Conservation (phyloP, 2,113 vertebrate genomes). For the Puntigrus tetrazona region DNA sequence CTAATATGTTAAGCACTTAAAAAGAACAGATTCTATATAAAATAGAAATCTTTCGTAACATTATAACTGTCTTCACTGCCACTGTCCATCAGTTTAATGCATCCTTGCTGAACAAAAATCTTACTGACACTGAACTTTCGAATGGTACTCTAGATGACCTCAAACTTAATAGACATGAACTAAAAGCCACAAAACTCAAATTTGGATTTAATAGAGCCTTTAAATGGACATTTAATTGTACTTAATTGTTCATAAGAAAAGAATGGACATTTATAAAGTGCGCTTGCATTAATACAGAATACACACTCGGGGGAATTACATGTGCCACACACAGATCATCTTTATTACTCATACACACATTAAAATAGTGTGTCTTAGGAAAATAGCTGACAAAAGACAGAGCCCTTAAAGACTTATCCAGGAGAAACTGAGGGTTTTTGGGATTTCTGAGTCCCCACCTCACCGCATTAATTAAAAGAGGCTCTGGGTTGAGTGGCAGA, state of each 20-base stretch:
- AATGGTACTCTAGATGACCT: background rate
- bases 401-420: conserved; percentile 32
- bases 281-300: background rate
- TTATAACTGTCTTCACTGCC: background rate
- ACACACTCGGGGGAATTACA: background rate
- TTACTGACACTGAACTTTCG: background rate
- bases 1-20: too few relatives aligned
- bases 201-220: background rate
- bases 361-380: conserved; percentile 3
- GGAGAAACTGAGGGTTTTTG: conserved; percentile 38
- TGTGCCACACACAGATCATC: conserved; percentile 26
- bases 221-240: background rate
- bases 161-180: background rate
- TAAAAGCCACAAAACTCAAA: conserved; percentile 2
- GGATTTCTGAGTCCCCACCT: conserved; percentile 46
- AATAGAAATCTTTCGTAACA: background rate
- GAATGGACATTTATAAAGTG: background rate
- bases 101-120: background rate
- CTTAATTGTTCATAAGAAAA: conserved; percentile 9
- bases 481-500: conserved; percentile 58
- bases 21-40: background rate
- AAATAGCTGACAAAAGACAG: conserved; percentile 55
- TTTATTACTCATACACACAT: conserved; percentile 15
- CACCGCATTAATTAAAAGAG: conserved; percentile 60
- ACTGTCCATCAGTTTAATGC: background rate